These are phyloP conservation scores for Andrena camellia DNA, from an alignment of 2,888 invertebrate genomes.

Conservation along the genomic window DNA sequence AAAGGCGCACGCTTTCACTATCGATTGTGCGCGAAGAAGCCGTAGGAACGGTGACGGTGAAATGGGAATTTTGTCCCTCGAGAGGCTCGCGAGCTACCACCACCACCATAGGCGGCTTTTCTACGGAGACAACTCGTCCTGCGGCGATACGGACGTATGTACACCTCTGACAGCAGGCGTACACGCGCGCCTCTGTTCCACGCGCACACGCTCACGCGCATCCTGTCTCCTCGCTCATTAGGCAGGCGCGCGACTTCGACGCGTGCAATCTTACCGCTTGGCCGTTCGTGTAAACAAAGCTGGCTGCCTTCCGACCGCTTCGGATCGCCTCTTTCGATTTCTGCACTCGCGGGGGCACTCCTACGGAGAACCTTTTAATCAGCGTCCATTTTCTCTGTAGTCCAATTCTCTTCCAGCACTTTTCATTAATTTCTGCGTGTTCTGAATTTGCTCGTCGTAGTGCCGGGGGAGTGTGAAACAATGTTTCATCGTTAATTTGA, in stretches of 20 bases:
- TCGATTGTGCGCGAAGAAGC: conserved; percentile 52
- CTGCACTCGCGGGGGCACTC: too few species aligned
- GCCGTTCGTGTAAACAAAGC: conserved; percentile 13
- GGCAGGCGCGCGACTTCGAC: conserved; percentile 53
- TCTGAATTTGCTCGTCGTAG: too few species aligned
- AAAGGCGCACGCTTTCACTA: conserved; percentile 31
- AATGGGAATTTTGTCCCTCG: not conserved
- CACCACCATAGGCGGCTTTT: conserved; percentile 60
- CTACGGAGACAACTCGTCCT: conserved; percentile 68
- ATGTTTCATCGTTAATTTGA: too few species aligned
- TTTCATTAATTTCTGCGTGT: too few species aligned
- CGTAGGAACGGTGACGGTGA: not conserved
- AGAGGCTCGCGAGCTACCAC: conserved; percentile 42
- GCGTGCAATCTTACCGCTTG: conserved; percentile 22
- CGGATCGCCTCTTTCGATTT: too few species aligned
- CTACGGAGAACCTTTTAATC: too few species aligned
- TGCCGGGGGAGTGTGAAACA: too few species aligned
- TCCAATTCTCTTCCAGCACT: too few species aligned
- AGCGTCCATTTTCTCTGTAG: too few species aligned
- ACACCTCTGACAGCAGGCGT: conserved; percentile 63
- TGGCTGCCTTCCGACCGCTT: not conserved
- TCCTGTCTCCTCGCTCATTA: conserved; percentile 5
- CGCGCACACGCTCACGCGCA: conserved; percentile 65
- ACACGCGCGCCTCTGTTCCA: conserved; percentile 66
- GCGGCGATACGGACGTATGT: conserved; percentile 60